Base-by-base conservation (phyloP, 2,888 invertebrate species). In the Tridacna crocea region DNA sequence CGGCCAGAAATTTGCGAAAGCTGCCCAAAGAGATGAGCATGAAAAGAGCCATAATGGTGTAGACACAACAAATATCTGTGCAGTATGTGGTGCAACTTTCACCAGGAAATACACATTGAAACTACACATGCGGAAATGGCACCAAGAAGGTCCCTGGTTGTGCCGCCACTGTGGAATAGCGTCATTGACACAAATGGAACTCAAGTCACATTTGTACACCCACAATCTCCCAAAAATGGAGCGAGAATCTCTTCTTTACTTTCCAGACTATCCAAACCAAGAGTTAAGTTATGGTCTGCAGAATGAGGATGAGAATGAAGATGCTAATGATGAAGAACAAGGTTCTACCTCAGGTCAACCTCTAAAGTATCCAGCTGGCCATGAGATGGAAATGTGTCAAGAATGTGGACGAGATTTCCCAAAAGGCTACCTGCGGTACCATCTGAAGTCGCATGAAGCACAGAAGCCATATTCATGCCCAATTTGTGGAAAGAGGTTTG, bases 401-500 rank as follows among this genome's bases (percentile, higher is more conserved):
- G 84, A 91, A 63, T 92, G 92, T 77, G 91, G 91, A 61, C 85
- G 92, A 72, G 89, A 91, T 63, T 91, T 90, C 72, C 90, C 91
- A 12, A 91, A 90, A 77, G 90, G 91, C 12, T 90, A 90, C 82
- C 88, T 92, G 81, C 88, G 90, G n/a, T 90, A 88, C 74, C 92
- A 92, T 77, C 89, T 91, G 22, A 89, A 91, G 46, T 89, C 90
- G 26, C 92, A 92, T 73, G 92, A 92, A 22, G 90, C 90, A 17
- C 90, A 91, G 87, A 92, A 92, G 73, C 92, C 92, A 22, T 92
- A 92, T 75, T 90, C 90, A 51, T 92, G 92, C 73, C 91, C 92
- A 17, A 89, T 91, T 22, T 92, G 92, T 80, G 89, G 89, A 36
- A 92, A 92, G 83, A 81, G 92, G 58, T 92, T 92, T 85, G 92